Conservation (phyloP, 2,113 vertebrate genomes). For the Anguilla rostrata region DNA sequence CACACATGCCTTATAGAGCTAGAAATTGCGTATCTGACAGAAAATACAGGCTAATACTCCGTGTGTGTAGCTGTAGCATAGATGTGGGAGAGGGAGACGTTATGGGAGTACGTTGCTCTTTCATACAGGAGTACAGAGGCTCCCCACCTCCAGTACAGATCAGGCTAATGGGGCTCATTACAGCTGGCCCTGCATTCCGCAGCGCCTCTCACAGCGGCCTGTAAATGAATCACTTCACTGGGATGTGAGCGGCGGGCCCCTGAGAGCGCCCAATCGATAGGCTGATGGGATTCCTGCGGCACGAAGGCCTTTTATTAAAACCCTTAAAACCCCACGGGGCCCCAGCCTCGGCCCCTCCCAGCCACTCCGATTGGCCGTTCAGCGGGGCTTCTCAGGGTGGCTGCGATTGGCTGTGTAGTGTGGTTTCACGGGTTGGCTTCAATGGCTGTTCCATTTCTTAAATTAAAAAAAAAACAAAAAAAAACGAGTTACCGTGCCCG, state of each 20-base stretch:
- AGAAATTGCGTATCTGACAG: no score
- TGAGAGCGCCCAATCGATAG: not conserved
- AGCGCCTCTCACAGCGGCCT: no score
- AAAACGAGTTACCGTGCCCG: constrained; percentile 66
- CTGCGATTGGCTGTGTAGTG: no score
- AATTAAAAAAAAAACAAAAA: no score
- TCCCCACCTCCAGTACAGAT: not conserved
- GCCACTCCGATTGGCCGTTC: not conserved
- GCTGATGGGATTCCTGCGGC: not conserved
- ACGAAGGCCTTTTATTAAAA: not conserved
- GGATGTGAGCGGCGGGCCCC: no score
- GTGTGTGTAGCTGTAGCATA: no score
- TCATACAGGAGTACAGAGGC: not conserved
- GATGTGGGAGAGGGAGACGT: not conserved
- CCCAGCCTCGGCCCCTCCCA: no score
- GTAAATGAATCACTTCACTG: not conserved
- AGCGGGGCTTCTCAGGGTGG: no score
- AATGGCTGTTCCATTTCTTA: no score
- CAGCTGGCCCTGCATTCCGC: not conserved
- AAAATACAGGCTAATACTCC: no score
- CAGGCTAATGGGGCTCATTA: not conserved
- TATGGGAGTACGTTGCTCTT: not conserved
- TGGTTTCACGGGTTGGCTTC: no score
- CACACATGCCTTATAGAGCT: no score
- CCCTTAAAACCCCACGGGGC: not conserved